Conservation (phyloP, 2,888 invertebrate species). For the Nasonia oneida region DNA sequence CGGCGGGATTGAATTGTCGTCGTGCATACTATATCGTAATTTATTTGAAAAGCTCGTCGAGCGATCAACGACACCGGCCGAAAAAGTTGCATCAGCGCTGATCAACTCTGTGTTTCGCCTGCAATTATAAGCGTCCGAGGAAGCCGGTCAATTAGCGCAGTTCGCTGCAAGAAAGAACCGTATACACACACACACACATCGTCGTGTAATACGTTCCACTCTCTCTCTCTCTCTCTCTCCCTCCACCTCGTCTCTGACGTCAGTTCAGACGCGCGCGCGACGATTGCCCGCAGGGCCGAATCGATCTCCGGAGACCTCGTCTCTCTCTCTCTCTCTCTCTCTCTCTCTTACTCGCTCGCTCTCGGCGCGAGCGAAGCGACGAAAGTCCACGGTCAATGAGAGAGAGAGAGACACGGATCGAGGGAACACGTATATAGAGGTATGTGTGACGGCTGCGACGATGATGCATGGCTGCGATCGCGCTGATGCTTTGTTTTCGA, state of each 20-base stretch:
- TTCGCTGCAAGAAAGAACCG: not conserved
- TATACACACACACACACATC: not conserved
- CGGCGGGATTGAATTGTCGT: not conserved
- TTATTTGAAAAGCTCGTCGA: too few species aligned
- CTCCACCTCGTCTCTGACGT: constrained; percentile 33
- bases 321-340: not conserved
- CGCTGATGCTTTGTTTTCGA: constrained; percentile 4
- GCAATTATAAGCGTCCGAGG: constrained; percentile 8
- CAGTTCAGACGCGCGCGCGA: constrained; percentile 36
- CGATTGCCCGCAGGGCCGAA: constrained; percentile 49
- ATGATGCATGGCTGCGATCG: not conserved
- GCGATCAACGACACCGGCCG: too few species aligned
- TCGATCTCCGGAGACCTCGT: constrained; percentile 43
- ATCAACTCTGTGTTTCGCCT: not conserved
- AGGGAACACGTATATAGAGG: not conserved
- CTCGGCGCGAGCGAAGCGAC: not conserved
- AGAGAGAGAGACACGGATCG: not conserved
- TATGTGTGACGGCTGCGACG: not conserved
- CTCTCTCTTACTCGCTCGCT: not conserved
- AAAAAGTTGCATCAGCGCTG: too few species aligned
- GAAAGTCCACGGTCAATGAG: constrained; percentile 17
- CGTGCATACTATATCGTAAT: too few species aligned
- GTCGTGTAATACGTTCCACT: not conserved
- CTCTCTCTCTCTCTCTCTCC: not conserved
- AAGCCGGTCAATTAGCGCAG: constrained; percentile 27